These are phyloP conservation scores for Callocephalon fimbriatum DNA, from an alignment of 2,113 vertebrate genomes.

Conservation along the genomic window DNA sequence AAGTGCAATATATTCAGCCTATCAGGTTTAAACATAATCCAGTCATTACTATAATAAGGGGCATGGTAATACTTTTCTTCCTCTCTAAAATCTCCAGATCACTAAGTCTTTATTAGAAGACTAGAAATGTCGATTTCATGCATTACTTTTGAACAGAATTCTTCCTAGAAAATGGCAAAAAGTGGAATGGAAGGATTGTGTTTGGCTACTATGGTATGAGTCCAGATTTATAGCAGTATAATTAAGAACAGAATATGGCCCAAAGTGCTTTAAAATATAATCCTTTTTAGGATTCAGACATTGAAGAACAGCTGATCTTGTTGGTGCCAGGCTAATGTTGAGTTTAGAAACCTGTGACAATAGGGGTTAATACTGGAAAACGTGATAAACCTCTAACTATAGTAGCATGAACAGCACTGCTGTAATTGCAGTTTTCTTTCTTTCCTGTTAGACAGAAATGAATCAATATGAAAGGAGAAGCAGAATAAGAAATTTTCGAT, in stretches of 20 bases:
- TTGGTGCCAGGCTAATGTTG: conserved; percentile 49
- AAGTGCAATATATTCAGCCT: background rate
- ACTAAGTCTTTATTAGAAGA: background rate
- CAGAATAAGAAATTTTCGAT: conserved; percentile 70
- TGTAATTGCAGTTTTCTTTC: conserved; percentile 76
- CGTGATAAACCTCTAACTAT: conserved; percentile 31
- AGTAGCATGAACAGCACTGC: conserved; percentile 44
- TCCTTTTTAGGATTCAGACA: conserved; percentile 2
- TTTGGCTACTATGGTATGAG: rapidly evolving
- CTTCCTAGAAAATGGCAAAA: background rate
- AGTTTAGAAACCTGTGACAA: conserved; percentile 66
- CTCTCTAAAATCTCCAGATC: background rate
- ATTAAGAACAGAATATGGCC: background rate
- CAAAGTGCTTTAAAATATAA: background rate
- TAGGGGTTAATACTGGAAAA: conserved; percentile 67
- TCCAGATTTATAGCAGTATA: background rate
- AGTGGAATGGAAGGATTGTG: background rate
- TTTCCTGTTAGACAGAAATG: conserved; percentile 63
- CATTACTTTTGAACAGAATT: background rate
- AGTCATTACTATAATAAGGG: background rate
- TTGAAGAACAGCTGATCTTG: conserved; percentile 31
- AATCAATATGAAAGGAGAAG: conserved; percentile 72
- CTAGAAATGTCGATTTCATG: background rate
- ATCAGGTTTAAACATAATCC: background rate
- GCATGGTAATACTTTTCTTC: background rate